Evolutionary conservation across 2,113 vertebrate genomes (phyloP), one percentile per base, ranked within the genome.

Genomic region (Jacana jacana): DNA sequence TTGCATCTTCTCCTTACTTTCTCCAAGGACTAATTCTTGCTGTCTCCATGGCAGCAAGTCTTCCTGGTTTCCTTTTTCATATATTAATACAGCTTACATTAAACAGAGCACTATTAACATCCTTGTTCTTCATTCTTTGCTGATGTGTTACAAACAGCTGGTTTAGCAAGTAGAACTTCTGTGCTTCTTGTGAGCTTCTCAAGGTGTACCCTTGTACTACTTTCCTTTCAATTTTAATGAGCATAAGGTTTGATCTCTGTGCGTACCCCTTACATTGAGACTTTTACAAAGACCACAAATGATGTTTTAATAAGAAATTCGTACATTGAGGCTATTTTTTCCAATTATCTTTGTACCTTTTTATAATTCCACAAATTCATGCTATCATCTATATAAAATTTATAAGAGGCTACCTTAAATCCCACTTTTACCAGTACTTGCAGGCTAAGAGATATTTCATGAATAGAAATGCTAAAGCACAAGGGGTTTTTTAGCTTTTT

Each of bases 211-310:
- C 30, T 69, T 54, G 51, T 54, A 17, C 35, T 61, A 23, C 9
- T 81, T 79, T 51, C 6, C 10, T 71, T 88, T 73, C 54, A 71
- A 14, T 10, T 73, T 86, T 14, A 70, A 54, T 40, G 17, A 92
- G 18, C 14, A 28, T 23, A n/a, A 89, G 16, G 40, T 63, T 49
- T 63, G 40, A 73, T 73, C 4, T 28, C 19, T 89, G 2, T 69
- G 12, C 1, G 0, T n/a, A 19, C 2, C 6, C 61, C 9, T n/a
- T 77, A 27, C 3, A 64, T n/a, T 37, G 20, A 80, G 12, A 82
- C 9, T 60, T 60, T 30, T 69, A 52, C 5, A 77, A 80, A 82
- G 35, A 39, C 10, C 9, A 60, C 1, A 66, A 58, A 77, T 66
- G 2, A 28, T 54, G 2, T 17, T 44, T 52, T 73, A 52, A 48